A percentile compares a stretch with the other conserved stretches of the same genome.
These are phyloP conservation scores for Andrena flavipes DNA, from an alignment of 2,888 invertebrate genomes.

Conservation along the genomic window DNA sequence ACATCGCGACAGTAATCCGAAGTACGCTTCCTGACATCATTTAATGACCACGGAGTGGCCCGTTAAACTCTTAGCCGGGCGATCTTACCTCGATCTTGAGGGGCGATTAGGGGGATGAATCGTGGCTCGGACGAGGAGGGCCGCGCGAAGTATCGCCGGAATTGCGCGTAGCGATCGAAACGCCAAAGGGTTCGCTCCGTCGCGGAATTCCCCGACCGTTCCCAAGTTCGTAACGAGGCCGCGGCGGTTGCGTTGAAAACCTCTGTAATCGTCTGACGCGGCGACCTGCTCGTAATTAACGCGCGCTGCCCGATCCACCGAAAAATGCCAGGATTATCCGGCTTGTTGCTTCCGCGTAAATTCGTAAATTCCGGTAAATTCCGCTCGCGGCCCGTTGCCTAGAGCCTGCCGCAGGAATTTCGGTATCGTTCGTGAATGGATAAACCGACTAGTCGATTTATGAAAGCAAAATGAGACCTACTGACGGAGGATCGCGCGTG, in stretches of 20 bases:
- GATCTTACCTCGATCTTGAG: conserved; percentile 7
- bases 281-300: conserved; percentile 52
- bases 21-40: conserved; percentile 24
- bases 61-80: conserved; percentile 34
- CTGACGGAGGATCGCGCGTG: neutral
- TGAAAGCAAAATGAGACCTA: neutral
- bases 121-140: neutral
- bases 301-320: conserved; percentile 51
- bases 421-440: neutral
- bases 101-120: neutral
- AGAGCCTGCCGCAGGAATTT: neutral
- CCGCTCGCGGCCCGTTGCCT: neutral
- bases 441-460: neutral
- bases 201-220: neutral
- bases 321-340: conserved; percentile 51
- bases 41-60: conserved; percentile 24
- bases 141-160: neutral
- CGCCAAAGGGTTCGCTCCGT: neutral
- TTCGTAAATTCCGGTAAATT: neutral
- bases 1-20: conserved; percentile 5
- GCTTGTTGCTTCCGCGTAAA: conserved; percentile 32
- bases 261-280: conserved; percentile 48
- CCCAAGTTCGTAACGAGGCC: neutral
- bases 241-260: conserved; percentile 13
- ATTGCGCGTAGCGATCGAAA: neutral